Base-by-base conservation (phyloP, 2,888 invertebrate species). In the Pristionchus arcanus region DNA sequence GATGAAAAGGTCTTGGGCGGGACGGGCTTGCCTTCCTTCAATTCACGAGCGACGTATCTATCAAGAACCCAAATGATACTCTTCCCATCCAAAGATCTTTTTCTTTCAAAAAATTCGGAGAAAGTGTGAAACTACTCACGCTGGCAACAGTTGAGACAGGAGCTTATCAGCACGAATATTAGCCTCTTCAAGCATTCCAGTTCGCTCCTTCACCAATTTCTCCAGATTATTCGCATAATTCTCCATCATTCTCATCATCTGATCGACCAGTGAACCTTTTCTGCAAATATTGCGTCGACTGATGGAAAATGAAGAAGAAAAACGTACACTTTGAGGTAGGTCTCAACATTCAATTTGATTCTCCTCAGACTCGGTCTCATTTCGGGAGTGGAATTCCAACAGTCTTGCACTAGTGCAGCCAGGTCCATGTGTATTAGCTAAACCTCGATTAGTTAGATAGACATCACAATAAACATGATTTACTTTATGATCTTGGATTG, bases 171-270 rank as follows among this genome's bases (percentile, higher is more conserved):
- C 95, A 88, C 93, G 89, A 15, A 91, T 86, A 81, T 94, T 95
- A 0, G 95, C 95, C 85, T 95, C 95, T 85, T 95, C 95, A 86
- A 95, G 91, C 94, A 95, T 94, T 90, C 94, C 94, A 34, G 95
- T 95, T 90, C 95, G 87, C 59, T 95, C 95, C 53, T 94, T 81
- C 15, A 95, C 95, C 15, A 95, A 55, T 77, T 95, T 95, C 90
- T 95, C 95, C 77, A 95, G 90, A 89, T 95, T 95, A 87, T 95
- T 95, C 25, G 95, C 94, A 84, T 95, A 95, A 86, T 94, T 66
- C 37, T 93, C 93, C 93, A 93, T 92, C 77, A 93, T 93, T 31
- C 93, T 90, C 91, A 94, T 94, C 94, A 94, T 94, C 89, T 95
- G 95, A 89, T 95, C 95, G 49, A 95, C 95, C 71, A 95, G 90